Percentiles rank a stretch among this genome's conserved stretches.
phyloP scores from a whole-genome alignment of 2,113 vertebrate genomes.

The Holacanthus passer region DNA sequence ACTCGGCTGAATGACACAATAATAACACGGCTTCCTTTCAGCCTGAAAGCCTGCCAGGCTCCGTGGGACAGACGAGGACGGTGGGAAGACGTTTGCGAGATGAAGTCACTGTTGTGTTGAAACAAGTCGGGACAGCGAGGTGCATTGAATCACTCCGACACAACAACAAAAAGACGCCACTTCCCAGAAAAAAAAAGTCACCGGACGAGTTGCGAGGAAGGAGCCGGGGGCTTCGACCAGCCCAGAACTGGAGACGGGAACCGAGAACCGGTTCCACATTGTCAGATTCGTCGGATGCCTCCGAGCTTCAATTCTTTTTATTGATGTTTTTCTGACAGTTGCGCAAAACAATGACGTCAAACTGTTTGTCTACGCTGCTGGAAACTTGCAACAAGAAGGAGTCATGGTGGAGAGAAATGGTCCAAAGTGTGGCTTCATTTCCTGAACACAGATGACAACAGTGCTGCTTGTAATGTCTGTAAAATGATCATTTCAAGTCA shows the following conservation, averaged over 20 bases:
- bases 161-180: not conserved
- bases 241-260: not conserved
- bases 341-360: no score
- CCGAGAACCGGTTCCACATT: no score
- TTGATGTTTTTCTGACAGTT: no score
- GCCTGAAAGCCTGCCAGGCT: conserved; percentile 32
- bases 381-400: no score
- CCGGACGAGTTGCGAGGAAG: conserved; percentile 3
- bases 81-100: conserved; percentile 53
- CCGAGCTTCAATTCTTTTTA: no score
- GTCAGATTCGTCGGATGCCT: no score
- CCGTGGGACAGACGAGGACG: conserved; percentile 15
- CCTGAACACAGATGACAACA: no score
- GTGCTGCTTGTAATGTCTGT: no score
- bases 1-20: conserved; percentile 59
- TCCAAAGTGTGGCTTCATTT: no score
- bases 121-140: conserved; percentile 52
- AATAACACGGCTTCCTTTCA: conserved; percentile 60
- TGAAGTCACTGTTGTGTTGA: conserved; percentile 68
- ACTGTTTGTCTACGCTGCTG: no score
- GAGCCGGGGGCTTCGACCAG: not conserved
- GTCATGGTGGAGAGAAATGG: no score
- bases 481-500: no score
- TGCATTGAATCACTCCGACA: conserved; percentile 41
- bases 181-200: conserved; percentile 39